Base-by-base conservation (phyloP, 2,888 invertebrate species). In the Orchestes rusci region DNA sequence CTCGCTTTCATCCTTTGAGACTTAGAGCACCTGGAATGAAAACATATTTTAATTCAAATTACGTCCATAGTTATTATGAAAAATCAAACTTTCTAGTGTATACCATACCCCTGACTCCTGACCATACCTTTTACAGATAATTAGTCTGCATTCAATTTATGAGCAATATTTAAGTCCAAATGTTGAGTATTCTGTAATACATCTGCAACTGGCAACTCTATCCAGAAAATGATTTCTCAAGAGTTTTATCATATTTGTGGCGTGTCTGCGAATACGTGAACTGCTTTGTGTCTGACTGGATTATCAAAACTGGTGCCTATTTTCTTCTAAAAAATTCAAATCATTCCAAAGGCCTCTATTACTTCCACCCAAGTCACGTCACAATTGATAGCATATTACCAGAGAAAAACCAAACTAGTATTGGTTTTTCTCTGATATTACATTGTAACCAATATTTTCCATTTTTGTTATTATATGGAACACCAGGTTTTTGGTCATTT, bases 361-460 rank as follows among this genome's bases (percentile, higher is more conserved):
- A 17, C 44, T 34, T 27, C 49, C 51, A 19, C 55, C 53, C 42
- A 58, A 43, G 41, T 57, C 53, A n/a, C n/a, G n/a, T n/a, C n/a
- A 36, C 42, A 46, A 18, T 54, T 54, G 4, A 57, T 16, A n/a
- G 55, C 55, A 37, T 56, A 51, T n/a, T n/a, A n/a, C n/a, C n/a
- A n/a, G n/a, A n/a, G n/a, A n/a, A n/a, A n/a, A n/a, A n/a, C n/a
- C n/a, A n/a, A n/a, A n/a, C n/a, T n/a, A n/a, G n/a, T n/a, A n/a
- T n/a, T n/a, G n/a, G n/a, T n/a, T n/a, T n/a, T n/a, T n/a, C n/a
- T n/a, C n/a, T n/a, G n/a, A n/a, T n/a, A n/a, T n/a, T 23, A 58
- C 56, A 28, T 50, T 35, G 46, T 45, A 57, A 1, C 55, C 55
- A 39, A 48, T 48, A 41, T 43, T 39, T 30, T 56, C 52, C 12